These are phyloP conservation scores for Brienomyrus longianalis DNA, from an alignment of 2,113 vertebrate genomes.

Conservation along the genomic window DNA sequence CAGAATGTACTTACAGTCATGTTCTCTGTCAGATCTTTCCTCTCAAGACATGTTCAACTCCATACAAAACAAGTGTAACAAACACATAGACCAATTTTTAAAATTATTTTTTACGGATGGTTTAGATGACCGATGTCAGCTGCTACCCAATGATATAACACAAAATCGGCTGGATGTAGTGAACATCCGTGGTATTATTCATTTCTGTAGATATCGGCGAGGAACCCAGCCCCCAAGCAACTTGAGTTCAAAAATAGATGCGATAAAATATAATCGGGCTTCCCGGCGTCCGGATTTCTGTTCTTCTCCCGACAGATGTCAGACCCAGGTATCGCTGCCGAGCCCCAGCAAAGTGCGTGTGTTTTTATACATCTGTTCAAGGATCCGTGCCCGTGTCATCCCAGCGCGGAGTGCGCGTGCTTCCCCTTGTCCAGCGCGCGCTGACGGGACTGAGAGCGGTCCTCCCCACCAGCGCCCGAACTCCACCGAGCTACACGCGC, in stretches of 20 bases:
- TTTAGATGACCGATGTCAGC: conserved; percentile 21
- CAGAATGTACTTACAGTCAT: conserved; percentile 64
- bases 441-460: conserved; percentile 22
- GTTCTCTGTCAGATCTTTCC: conserved; percentile 39
- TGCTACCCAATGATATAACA: conserved; percentile 42
- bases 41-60: conserved; percentile 67
- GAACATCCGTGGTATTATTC: conserved; percentile 38
- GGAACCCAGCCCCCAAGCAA: conserved; percentile 49
- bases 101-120: not conserved
- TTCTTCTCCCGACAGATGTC: conserved; percentile 43
- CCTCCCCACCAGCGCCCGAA: conserved; percentile 36
- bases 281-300: conserved; percentile 41
- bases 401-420: not conserved
- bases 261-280: conserved; percentile 50
- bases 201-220: conserved; percentile 45
- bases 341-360: conserved; percentile 23
- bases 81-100: conserved; percentile 3
- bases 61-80: conserved; percentile 11
- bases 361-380: conserved; percentile 34
- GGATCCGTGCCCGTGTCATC: conserved; percentile 16
- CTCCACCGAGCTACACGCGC: conserved; percentile 36
- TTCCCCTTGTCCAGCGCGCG: not conserved
- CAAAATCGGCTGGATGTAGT: conserved; percentile 45
- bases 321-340: conserved; percentile 28
- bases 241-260: conserved; percentile 48